A percentile compares a stretch with the other conserved stretches of the same genome.
phyloP scores from a whole-genome alignment of 2,797 vertebrate species.

The Mormyrus proboscirostris region DNA sequence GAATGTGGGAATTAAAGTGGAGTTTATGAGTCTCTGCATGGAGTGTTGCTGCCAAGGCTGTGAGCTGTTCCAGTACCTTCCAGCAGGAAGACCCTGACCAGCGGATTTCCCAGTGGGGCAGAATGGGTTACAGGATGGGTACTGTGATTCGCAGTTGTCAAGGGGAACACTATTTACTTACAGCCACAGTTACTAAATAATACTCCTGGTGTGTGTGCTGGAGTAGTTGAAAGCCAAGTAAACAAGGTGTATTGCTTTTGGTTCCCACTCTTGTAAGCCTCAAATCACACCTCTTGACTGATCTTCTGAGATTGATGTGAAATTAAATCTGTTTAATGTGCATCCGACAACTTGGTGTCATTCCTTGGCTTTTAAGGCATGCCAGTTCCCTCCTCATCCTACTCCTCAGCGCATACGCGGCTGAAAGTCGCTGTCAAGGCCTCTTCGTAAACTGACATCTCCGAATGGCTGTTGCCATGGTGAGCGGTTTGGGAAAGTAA shows the following conservation, averaged over 20 bases:
- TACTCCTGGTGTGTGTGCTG: neutral
- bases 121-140: neutral
- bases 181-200: neutral
- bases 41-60: slow-evolving; percentile 14
- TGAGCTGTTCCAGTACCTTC: neutral
- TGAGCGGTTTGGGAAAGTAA: slow-evolving; percentile 38
- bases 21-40: slow-evolving; percentile 67
- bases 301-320: neutral
- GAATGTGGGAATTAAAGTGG: slow-evolving; percentile 56
- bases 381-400: neutral
- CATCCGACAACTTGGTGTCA: neutral
- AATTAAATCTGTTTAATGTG: neutral
- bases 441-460: neutral
- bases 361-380: neutral
- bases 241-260: neutral
- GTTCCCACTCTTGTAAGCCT: neutral
- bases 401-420: neutral
- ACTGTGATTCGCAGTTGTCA: neutral
- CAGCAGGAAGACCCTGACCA: neutral
- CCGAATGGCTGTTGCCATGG: slow-evolving; percentile 50
- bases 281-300: slow-evolving; percentile 11
- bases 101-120: neutral
- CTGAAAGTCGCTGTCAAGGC: neutral
- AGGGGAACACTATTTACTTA: neutral
- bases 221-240: neutral